phyloP scores from a whole-genome alignment of 2,113 vertebrate genomes.

The Stegastes partitus region DNA sequence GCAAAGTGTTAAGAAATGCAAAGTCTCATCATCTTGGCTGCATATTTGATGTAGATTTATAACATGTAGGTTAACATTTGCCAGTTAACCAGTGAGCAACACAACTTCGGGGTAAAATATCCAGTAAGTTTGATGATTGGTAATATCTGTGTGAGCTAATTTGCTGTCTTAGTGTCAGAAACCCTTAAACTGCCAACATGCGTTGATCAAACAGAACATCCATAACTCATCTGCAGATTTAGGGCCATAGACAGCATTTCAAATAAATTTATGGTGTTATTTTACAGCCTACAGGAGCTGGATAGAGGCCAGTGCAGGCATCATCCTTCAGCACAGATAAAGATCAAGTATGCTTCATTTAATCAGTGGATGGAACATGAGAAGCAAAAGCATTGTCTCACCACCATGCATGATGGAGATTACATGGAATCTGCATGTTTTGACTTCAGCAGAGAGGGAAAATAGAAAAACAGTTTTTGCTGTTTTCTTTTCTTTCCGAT shows the following conservation, averaged over 20 bases:
- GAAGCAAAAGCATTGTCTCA: slow-evolving; percentile 68
- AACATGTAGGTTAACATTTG: no score
- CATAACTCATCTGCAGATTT: not conserved
- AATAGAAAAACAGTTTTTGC: not conserved
- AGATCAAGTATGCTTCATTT: slow-evolving; percentile 78
- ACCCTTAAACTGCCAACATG: not conserved
- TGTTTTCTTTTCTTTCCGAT: not conserved
- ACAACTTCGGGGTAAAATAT: no score
- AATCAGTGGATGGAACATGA: slow-evolving; percentile 64
- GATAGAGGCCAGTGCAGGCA: slow-evolving; percentile 66
- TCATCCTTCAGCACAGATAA: slow-evolving; percentile 74
- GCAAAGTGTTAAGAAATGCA: not conserved
- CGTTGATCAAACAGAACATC: not conserved
- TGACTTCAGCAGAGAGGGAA: slow-evolving; percentile 26
- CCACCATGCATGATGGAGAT: slow-evolving; percentile 46
- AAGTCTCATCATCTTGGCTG: no score
- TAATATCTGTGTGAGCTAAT: no score
- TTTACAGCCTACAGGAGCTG: slow-evolving; percentile 55
- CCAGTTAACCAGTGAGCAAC: no score
- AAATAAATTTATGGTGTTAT: slow-evolving; percentile 37
- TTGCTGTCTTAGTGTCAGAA: not conserved
- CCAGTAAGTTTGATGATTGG: no score
- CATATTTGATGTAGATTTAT: no score
- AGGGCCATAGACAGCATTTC: not conserved
- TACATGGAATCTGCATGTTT: slow-evolving; percentile 47